A percentile compares a stretch with the other conserved stretches of the same genome.
Evolutionary conservation across 2,797 vertebrate species (phyloP).

Genomic region (Sebastes itinus): DNA sequence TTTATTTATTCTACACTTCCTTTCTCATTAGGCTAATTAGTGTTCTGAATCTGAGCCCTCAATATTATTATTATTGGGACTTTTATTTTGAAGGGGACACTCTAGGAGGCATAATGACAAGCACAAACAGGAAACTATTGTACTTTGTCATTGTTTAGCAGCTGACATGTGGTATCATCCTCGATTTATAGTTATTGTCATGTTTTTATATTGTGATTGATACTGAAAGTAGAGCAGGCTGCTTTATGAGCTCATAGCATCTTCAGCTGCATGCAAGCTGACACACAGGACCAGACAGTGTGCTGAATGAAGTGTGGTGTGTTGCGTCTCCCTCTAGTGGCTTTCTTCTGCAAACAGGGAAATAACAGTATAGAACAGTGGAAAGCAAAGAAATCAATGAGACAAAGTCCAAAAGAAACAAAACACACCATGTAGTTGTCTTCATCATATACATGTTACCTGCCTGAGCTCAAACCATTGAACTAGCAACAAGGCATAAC

Average conservation of each 20-base stretch:
- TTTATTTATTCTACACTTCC: background rate
- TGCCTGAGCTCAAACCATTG: background rate
- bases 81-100: conserved; percentile 27
- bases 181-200: background rate
- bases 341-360: conserved; percentile 20
- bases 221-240: background rate
- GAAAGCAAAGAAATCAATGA: background rate
- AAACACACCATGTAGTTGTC: background rate
- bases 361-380: background rate
- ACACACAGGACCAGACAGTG: background rate
- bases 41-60: background rate
- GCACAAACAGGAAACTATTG: background rate
- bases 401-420: background rate
- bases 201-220: background rate
- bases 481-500: background rate
- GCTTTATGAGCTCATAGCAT: background rate
- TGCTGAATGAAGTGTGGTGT: conserved; percentile 4
- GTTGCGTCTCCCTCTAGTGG: conserved; percentile 70
- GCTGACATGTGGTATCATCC: background rate
- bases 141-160: background rate
- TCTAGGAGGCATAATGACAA: no score
- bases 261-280: background rate
- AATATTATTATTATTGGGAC: background rate
- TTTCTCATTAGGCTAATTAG: background rate
- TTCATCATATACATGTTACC: background rate